These are phyloP conservation scores for Amphipoea lucens DNA, from an alignment of 2,888 invertebrate species.

Conservation along the genomic window DNA sequence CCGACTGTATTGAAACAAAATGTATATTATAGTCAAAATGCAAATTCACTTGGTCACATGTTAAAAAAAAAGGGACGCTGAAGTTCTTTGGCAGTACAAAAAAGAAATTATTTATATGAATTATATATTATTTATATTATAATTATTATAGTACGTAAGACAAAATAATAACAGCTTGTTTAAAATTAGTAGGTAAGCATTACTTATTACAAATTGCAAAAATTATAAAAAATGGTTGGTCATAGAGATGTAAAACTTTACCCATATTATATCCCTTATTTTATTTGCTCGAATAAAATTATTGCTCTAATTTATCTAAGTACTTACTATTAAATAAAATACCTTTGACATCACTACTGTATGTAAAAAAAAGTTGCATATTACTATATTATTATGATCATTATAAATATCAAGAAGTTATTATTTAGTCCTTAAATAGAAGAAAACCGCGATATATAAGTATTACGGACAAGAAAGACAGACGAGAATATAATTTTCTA, in stretches of 20 bases:
- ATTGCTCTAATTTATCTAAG: conserved; percentile 55
- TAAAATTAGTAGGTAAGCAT: not conserved
- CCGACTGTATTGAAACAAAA: conserved; percentile 21
- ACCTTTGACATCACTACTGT: conserved; percentile 38
- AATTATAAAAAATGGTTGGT: conserved; percentile 45
- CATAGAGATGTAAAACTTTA: conserved; percentile 32
- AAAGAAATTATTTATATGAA: conserved; percentile 36
- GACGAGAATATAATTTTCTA: conserved; percentile 59
- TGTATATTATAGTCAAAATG: conserved; percentile 43
- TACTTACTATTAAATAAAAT: conserved; percentile 48
- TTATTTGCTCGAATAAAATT: conserved; percentile 51
- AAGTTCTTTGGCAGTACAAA: conserved; percentile 61
- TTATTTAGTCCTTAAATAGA: conserved; percentile 53
- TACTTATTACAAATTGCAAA: conserved; percentile 27
- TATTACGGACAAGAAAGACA: conserved; percentile 55
- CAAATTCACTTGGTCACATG: conserved; percentile 59
- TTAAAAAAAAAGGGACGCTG: conserved; percentile 45
- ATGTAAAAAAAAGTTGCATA: conserved; percentile 49
- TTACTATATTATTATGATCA: conserved; percentile 45
- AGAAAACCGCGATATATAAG: conserved; percentile 38
- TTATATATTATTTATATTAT: conserved; percentile 33
- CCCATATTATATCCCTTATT: conserved; percentile 40
- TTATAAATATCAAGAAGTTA: conserved; percentile 62
- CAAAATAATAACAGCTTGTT: conserved; percentile 62
- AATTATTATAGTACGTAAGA: conserved; percentile 36